These are phyloP conservation scores for Pandemis corylana DNA, from an alignment of 2,888 invertebrate genomes.

Conservation along the genomic window DNA sequence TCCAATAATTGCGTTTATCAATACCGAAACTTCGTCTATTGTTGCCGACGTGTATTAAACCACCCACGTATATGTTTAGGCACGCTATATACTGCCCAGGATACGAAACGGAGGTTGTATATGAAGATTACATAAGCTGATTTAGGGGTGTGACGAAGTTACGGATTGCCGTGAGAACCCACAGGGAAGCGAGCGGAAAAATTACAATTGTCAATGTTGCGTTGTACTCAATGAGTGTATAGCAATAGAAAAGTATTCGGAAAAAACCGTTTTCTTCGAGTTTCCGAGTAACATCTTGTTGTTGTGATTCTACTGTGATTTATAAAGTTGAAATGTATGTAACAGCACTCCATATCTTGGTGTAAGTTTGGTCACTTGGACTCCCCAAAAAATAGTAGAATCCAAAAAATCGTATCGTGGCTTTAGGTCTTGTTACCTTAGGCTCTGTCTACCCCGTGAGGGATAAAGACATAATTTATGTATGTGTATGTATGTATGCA, in stretches of 20 bases:
- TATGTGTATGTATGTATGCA: too few species aligned
- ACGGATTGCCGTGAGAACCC: neutral
- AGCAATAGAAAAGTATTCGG: neutral
- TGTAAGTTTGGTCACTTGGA: too few species aligned
- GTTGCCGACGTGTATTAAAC: slow-evolving; percentile 5
- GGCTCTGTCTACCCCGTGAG: too few species aligned
- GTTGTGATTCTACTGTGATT: too few species aligned
- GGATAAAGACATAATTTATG: too few species aligned
- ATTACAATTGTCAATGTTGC: neutral
- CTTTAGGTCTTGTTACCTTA: too few species aligned
- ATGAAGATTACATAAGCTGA: neutral
- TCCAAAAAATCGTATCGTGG: too few species aligned
- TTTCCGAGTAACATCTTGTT: too few species aligned
- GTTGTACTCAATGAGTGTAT: neutral
- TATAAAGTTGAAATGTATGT: too few species aligned
- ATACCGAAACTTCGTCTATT: slow-evolving; percentile 6
- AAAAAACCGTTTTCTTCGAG: neutral
- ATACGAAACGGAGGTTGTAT: neutral
- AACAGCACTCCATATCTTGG: too few species aligned
- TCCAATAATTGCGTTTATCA: slow-evolving; percentile 8
- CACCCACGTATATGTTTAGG: neutral
- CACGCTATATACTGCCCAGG: neutral
- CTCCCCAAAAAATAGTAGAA: too few species aligned
- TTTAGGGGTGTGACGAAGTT: neutral
- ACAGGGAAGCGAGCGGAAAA: neutral